Percentiles rank a stretch among this genome's conserved stretches.
Conservation (phyloP, 1,140 invertebrate genomes). For the Hirudo medicinalis region DNA sequence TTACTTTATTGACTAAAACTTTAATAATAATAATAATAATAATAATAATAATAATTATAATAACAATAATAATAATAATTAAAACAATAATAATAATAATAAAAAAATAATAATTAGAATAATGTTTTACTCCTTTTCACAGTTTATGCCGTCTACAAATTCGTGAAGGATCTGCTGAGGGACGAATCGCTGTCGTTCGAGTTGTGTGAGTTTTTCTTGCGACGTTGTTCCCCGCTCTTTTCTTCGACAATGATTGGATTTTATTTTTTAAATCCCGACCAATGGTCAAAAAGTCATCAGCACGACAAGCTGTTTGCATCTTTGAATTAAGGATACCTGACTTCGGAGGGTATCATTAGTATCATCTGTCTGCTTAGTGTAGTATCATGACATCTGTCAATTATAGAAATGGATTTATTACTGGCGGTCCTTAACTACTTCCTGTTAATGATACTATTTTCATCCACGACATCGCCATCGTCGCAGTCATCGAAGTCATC, state of each 20-base stretch:
- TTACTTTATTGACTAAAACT: not conserved
- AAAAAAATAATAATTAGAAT: not conserved
- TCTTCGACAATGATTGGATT: not conserved
- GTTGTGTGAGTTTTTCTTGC: constrained; percentile 52
- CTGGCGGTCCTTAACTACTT: no score
- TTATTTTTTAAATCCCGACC: no score
- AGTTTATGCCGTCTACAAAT: constrained; percentile 52
- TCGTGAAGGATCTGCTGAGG: constrained; percentile 54
- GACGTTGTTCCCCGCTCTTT: not conserved
- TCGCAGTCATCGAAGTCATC: not conserved
- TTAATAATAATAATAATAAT: no score
- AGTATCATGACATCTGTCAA: no score
- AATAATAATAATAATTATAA: no score
- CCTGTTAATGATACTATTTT: no score
- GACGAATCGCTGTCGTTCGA: constrained; percentile 52
- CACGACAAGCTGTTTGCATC: no score
- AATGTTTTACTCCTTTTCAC: constrained; percentile 23
- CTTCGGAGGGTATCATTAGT: no score
- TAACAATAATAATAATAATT: not conserved
- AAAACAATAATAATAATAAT: not conserved
- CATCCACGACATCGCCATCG: no score
- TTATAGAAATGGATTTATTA: no score
- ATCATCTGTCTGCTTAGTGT: constrained; percentile 6
- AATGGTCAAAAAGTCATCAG: no score
- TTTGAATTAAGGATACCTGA: no score